Percentiles rank a stretch among this genome's conserved stretches.
These are phyloP conservation scores for Drosophila barbarae DNA, from an alignment of 2,888 invertebrate species.

Conservation along the genomic window DNA sequence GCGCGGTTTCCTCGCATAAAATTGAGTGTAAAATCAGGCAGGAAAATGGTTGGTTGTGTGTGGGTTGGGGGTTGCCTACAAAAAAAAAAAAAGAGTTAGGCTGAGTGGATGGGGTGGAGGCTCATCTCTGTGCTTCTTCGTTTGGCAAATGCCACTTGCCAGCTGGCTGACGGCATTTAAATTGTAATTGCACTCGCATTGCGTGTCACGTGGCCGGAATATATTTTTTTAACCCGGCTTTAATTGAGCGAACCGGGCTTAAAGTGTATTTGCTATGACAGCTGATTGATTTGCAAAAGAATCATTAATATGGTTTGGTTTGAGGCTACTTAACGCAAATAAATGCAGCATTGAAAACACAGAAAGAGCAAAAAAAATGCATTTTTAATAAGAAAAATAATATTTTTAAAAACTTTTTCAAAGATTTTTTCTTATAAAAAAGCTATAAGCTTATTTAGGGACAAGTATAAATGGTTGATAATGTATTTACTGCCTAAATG, in stretches of 20 bases:
- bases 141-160: constrained; percentile 43
- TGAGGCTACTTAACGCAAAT: background rate
- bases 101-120: background rate
- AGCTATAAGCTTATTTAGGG: background rate
- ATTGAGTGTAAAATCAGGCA: constrained; percentile 55
- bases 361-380: background rate
- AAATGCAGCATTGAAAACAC: background rate
- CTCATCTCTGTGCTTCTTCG: constrained; percentile 18
- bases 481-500: background rate
- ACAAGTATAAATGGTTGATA: background rate
- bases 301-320: background rate
- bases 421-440: background rate
- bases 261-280: constrained; percentile 28
- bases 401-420: background rate
- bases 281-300: constrained; percentile 14
- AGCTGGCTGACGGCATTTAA: constrained; percentile 63
- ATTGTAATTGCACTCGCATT: constrained; percentile 62
- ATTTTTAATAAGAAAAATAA: background rate
- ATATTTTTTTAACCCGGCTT: constrained; percentile 26
- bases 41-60: constrained; percentile 8
- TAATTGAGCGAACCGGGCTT: constrained; percentile 50
- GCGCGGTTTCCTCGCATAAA: constrained; percentile 68
- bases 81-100: background rate
- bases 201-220: constrained; percentile 58
- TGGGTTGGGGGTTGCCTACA: background rate